Evolutionary conservation across 2,888 invertebrate genomes (phyloP).

Genomic region (Diloba caeruleocephala): DNA sequence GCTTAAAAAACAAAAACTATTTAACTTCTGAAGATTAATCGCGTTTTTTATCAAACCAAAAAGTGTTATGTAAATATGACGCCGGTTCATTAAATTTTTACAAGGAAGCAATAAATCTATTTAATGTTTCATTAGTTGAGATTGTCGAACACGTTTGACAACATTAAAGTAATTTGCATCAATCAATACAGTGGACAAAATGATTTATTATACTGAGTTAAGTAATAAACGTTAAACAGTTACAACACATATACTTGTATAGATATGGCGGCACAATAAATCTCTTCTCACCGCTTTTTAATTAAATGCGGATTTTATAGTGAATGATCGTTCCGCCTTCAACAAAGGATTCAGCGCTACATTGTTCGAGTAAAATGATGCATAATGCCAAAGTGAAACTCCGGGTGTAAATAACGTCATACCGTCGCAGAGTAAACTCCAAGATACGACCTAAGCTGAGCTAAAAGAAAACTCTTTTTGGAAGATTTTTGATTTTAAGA

Average conservation of each 20-base stretch:
- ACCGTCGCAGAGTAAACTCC: constrained; percentile 7
- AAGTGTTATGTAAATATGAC: constrained; percentile 30
- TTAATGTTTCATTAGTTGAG: constrained; percentile 41
- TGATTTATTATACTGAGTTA: constrained; percentile 38
- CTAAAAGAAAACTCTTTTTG: constrained; percentile 33
- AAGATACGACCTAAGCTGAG: constrained; percentile 18
- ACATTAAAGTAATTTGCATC: constrained; percentile 48
- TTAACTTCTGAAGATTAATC: constrained; percentile 37
- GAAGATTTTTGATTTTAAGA: too few relatives aligned
- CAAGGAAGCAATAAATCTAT: constrained; percentile 52
- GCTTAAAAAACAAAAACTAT: constrained; percentile 40
- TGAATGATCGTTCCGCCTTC: constrained; percentile 19
- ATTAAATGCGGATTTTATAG: constrained; percentile 31
- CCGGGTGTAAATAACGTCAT: constrained; percentile 39
- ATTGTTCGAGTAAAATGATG: constrained; percentile 35
- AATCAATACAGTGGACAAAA: constrained; percentile 36
- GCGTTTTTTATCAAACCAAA: constrained; percentile 34
- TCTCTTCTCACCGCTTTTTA: constrained; percentile 11
- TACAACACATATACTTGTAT: background rate
- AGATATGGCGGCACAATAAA: background rate
- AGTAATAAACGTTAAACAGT: constrained; percentile 19
- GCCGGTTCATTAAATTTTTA: constrained; percentile 43
- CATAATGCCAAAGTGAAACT: constrained; percentile 22
- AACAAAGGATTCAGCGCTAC: constrained; percentile 23
- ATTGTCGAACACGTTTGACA: constrained; percentile 45